Evolutionary conservation across 2,888 invertebrate species (phyloP), one percentile per base, ranked within the genome.

Genomic region (Lottia scabra): DNA sequence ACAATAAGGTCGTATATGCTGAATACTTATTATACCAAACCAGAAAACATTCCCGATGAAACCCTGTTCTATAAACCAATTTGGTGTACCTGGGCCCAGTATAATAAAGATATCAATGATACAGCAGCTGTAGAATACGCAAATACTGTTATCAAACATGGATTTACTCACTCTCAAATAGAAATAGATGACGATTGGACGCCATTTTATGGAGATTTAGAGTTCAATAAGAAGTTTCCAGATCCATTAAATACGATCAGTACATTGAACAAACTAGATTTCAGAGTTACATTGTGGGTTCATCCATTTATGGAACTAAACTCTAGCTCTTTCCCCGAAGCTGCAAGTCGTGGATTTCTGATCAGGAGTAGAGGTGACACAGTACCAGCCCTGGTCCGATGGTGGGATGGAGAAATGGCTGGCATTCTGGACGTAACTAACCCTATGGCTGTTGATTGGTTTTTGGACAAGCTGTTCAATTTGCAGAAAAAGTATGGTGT

Each of bases 361-460:
- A 56, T 56, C 23, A 56, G 19, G 23, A 56, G 56, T 56, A 56
- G 13, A 23, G 56, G 56, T 56, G 56, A 56, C 15, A 56, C 19
- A 12, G 56, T 56, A 5, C 85, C 87, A 2, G 84, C 83, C 0
- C 70, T 87, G 0, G 88, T 96, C 38, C 94, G 95, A 0, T 92
- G 95, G 81, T 98, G 96, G 90, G 95, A 95, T 87, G 94, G 94
- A 1, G 91, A 94, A 68, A 84, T 81, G 27, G 84, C 92, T 0
- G 80, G 95, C 13, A 95, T 98, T 73, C 95, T 98, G 72, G 98
- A 98, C 86, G 93, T 96, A 2, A 97, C 97, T 0, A 95, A 96
- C 80, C 94, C 94, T 80, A 92, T 92, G 56, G 94, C 96, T 0
- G 91, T 94, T 0, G 93, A 94, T 0, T 98, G 97, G 97, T 92